phyloP scores from a whole-genome alignment of 1,140 invertebrate genomes.

The Telenomus remus region DNA sequence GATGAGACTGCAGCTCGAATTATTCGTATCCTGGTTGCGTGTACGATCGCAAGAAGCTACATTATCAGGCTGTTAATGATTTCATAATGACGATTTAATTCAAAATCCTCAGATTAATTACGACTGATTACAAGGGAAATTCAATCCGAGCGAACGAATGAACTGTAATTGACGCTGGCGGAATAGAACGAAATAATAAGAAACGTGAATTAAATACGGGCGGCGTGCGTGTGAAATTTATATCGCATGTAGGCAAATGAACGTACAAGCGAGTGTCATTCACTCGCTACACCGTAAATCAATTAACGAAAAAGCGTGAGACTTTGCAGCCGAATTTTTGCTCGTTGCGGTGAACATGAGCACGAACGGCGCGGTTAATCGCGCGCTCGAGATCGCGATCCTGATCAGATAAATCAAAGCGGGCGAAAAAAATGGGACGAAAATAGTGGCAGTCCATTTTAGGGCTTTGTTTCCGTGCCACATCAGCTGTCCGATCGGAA shows the following conservation, averaged over 20 bases:
- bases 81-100: conserved; percentile 23
- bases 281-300: no score
- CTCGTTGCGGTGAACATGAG: no score
- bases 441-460: conserved; percentile 12
- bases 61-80: conserved; percentile 19
- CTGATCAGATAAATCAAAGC: conserved; percentile 23
- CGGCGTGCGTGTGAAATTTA: background rate
- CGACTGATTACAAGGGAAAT: conserved; percentile 1
- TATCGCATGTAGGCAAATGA: conserved; percentile 1
- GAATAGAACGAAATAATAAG: background rate
- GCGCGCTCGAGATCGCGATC: background rate
- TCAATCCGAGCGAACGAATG: conserved; percentile 9
- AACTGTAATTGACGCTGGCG: conserved; percentile 6
- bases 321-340: background rate
- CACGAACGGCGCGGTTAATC: background rate
- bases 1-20: conserved; percentile 25
- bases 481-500: conserved; percentile 30
- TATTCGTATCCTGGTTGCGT: conserved; percentile 13
- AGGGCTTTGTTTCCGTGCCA: conserved; percentile 31
- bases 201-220: background rate
- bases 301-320: background rate
- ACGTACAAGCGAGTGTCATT: background rate
- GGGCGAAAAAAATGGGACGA: conserved; percentile 15
- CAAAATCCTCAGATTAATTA: conserved; percentile 4
- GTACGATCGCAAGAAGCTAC: conserved; percentile 5